These are phyloP conservation scores for Caenorhabditis afra DNA, from an alignment of 2,888 invertebrate species.

Conservation along the genomic window DNA sequence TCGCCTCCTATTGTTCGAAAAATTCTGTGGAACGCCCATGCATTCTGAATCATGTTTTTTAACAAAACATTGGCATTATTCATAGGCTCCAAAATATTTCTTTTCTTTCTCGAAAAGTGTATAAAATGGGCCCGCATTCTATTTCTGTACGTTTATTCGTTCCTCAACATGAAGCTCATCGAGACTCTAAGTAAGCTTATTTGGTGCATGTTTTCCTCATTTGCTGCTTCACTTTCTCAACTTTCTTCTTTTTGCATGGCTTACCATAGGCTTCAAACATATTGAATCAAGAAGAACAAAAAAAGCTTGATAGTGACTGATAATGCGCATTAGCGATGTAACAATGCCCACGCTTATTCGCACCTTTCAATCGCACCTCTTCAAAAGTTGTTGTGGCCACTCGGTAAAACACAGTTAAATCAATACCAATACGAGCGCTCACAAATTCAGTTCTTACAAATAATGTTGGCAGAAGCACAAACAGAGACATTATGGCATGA, in stretches of 20 bases:
- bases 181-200: constrained; percentile 4
- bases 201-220: constrained; percentile 8
- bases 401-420: constrained; percentile 1
- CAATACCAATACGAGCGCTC: constrained; percentile 11
- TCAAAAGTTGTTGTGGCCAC: constrained; percentile 1
- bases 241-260: neutral
- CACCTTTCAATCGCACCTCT: constrained; percentile 5
- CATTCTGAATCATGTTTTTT: constrained; percentile 35
- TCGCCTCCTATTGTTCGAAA: neutral
- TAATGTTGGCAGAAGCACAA: constrained; percentile 54
- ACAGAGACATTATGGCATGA: constrained; percentile 46
- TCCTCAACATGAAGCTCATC: neutral
- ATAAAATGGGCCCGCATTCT: neutral
- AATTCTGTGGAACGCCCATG: constrained; percentile 26
- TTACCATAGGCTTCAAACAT: neutral
- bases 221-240: neutral
- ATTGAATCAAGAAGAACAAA: too few species aligned
- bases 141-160: neutral
- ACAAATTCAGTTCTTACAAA: constrained; percentile 23
- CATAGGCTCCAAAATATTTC: neutral
- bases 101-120: neutral
- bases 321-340: constrained; percentile 38
- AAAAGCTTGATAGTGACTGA: constrained; percentile 25
- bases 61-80: constrained; percentile 20
- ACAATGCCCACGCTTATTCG: constrained; percentile 7